Percentiles rank a stretch among this genome's conserved stretches.
Evolutionary conservation across 2,113 vertebrate genomes (phyloP).

Genomic region (Desmodus rotundus): DNA sequence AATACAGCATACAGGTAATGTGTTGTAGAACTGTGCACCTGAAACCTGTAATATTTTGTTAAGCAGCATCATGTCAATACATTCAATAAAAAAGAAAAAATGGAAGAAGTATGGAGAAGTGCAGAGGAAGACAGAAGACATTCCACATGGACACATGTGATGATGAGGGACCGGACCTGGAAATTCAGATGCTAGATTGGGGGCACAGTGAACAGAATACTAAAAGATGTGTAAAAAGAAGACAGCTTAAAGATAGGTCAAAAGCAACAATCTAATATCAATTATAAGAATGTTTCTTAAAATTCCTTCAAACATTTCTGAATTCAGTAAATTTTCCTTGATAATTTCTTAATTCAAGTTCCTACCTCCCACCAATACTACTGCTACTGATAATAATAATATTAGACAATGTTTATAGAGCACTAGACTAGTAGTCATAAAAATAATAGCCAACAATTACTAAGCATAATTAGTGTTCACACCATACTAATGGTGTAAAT

Average conservation of each 20-base stretch:
- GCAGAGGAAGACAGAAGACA: not conserved
- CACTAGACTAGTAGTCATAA: not conserved
- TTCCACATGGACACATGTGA: not conserved
- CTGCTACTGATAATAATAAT: not conserved
- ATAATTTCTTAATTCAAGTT: not conserved
- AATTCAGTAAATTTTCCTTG: not conserved
- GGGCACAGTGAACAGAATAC: fast-evolving
- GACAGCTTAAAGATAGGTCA: not conserved
- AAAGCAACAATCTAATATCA: not conserved
- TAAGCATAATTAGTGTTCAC: not conserved
- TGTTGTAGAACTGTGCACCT: too few species aligned
- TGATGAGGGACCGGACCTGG: not conserved
- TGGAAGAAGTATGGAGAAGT: not conserved
- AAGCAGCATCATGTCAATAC: too few species aligned
- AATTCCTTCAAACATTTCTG: not conserved
- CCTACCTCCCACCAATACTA: not conserved
- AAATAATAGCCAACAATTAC: not conserved
- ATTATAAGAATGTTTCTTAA: not conserved
- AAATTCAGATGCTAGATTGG: not conserved
- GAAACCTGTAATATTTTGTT: too few species aligned
- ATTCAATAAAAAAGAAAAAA: too few species aligned
- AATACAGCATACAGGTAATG: too few species aligned
- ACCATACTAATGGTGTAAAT: not conserved
- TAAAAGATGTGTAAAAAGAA: not conserved
- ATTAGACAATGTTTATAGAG: not conserved